phyloP scores from a whole-genome alignment of 1,140 invertebrate species.

The Drosophila tristis region DNA sequence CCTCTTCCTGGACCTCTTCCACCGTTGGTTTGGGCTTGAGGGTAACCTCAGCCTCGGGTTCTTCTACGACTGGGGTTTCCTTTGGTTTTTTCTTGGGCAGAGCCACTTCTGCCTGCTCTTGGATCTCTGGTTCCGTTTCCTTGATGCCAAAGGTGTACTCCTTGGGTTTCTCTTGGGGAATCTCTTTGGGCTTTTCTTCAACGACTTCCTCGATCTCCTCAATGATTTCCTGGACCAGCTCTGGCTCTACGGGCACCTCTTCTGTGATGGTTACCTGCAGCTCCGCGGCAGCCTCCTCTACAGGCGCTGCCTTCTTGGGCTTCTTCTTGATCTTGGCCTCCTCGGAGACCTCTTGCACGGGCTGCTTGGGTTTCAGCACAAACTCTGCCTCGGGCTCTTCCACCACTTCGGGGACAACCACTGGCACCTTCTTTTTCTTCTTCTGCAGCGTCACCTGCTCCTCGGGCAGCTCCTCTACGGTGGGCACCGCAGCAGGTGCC shows the following conservation, averaged over 20 bases:
- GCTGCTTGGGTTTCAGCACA: constrained; percentile 63
- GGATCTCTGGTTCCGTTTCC: constrained; percentile 55
- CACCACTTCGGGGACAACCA: constrained; percentile 34
- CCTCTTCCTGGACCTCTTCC: constrained; percentile 78
- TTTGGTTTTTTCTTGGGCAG: constrained; percentile 62
- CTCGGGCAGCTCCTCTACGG: constrained; percentile 66
- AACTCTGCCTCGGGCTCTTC: constrained; percentile 79
- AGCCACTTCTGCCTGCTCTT: constrained; percentile 45
- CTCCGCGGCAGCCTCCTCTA: constrained; percentile 67
- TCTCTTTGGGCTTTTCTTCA: constrained; percentile 32
- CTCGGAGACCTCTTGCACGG: constrained; percentile 73
- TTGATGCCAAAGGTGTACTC: constrained; percentile 59
- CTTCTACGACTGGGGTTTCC: constrained; percentile 45
- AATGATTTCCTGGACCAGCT: constrained; percentile 54
- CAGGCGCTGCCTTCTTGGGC: constrained; percentile 46
- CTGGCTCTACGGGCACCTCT: constrained; percentile 44
- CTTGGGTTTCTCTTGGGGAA: constrained; percentile 24
- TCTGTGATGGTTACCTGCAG: constrained; percentile 63
- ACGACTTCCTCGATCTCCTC: constrained; percentile 61
- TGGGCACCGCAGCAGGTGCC: constrained; percentile 48
- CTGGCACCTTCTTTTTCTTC: constrained; percentile 63
- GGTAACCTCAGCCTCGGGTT: constrained; percentile 66
- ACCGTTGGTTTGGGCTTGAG: constrained; percentile 66
- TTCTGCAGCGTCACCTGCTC: constrained; percentile 65
- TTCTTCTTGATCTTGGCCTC: constrained; percentile 79